Evolutionary conservation across 2,113 vertebrate species (phyloP).

Genomic region (Macaca mulatta): DNA sequence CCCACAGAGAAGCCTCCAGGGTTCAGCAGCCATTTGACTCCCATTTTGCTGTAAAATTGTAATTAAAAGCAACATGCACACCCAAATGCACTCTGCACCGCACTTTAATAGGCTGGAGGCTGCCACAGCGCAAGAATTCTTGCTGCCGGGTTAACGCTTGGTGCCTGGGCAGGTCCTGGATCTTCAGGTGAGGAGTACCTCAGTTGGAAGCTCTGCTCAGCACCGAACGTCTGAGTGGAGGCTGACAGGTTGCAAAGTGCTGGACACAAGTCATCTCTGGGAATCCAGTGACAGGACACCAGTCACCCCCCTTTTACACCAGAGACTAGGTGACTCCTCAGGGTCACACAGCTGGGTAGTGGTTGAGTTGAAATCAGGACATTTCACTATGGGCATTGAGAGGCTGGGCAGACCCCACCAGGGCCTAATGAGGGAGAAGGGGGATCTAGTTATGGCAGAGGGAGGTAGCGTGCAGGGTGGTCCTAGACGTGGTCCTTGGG

Average conservation of each 20-base stretch:
- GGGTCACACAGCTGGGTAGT: not conserved
- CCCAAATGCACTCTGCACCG: not conserved
- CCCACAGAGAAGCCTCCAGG: constrained; percentile 1
- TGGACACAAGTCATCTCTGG: not conserved
- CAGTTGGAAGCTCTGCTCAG: not conserved
- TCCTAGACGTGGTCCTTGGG: not conserved
- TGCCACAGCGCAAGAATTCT: fast-evolving
- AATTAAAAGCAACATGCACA: constrained; percentile 45
- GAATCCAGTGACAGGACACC: not conserved
- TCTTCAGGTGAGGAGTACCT: not conserved
- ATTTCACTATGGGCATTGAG: fast-evolving
- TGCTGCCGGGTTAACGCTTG: fast-evolving
- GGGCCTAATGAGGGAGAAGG: not conserved
- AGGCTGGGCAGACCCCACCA: not conserved
- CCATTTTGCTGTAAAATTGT: constrained; percentile 23
- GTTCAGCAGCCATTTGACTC: not conserved
- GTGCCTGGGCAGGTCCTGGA: not conserved
- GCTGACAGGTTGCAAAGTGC: not conserved
- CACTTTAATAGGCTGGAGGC: not conserved
- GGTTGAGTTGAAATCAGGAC: not conserved
- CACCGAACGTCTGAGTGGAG: not conserved
- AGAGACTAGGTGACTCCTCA: not conserved
- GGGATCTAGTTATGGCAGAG: not conserved
- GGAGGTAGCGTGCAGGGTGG: not conserved
- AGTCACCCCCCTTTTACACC: not conserved